phyloP scores from a whole-genome alignment of 2,888 invertebrate species.

The Blastobasis lacticolella region DNA sequence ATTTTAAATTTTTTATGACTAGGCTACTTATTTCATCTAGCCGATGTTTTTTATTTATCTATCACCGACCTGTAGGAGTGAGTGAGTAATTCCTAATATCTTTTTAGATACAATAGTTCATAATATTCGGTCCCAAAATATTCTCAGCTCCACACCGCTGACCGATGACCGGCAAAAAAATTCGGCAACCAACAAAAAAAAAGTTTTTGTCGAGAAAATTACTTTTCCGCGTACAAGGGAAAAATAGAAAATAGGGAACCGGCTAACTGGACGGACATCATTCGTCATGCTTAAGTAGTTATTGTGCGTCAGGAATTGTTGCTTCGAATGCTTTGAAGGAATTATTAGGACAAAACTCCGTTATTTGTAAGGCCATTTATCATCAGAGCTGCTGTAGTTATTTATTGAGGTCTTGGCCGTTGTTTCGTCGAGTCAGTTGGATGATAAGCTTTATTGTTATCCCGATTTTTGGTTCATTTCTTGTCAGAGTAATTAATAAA shows the following conservation, averaged over 20 bases:
- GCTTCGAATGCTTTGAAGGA: too few relatives aligned
- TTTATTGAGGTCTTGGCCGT: too few relatives aligned
- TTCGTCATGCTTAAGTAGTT: constrained; percentile 1
- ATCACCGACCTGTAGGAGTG: too few relatives aligned
- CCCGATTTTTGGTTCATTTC: neutral
- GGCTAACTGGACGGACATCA: neutral
- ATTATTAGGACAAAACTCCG: too few relatives aligned
- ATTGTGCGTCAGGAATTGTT: neutral
- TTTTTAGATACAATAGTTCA: neutral
- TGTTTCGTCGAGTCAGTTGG: too few relatives aligned
- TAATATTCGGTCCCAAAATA: neutral
- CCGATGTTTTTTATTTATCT: too few relatives aligned
- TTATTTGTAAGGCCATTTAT: too few relatives aligned
- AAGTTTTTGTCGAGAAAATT: constrained; percentile 22
- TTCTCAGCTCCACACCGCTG: neutral
- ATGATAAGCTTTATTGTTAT: constrained; percentile 13
- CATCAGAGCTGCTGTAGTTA: too few relatives aligned
- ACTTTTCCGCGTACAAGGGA: constrained; percentile 13
- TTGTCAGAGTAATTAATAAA: too few relatives aligned
- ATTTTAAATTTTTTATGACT: too few relatives aligned
- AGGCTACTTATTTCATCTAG: too few relatives aligned
- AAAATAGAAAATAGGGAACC: constrained; percentile 18
- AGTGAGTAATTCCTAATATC: too few relatives aligned
- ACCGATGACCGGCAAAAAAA: constrained; percentile 4
- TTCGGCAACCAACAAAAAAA: constrained; percentile 7